phyloP scores from a whole-genome alignment of 2,888 invertebrate genomes.

The Drosophila pseudotakahashii region DNA sequence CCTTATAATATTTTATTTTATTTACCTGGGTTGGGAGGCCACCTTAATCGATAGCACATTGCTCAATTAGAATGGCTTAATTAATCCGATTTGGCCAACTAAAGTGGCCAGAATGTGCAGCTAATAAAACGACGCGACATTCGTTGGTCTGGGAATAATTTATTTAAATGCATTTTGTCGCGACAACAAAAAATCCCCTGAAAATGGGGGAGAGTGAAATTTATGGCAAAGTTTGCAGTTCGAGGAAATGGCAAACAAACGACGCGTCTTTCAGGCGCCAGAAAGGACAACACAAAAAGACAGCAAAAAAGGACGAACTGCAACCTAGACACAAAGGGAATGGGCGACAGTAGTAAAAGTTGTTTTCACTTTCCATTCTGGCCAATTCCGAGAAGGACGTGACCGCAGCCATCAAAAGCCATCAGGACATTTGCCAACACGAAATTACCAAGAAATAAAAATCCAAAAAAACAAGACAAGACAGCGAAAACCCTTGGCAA shows the following conservation, averaged over 20 bases:
- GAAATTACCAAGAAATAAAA: conserved; percentile 50
- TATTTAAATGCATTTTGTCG: conserved; percentile 84
- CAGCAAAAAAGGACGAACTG: conserved; percentile 47
- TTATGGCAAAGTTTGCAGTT: conserved; percentile 75
- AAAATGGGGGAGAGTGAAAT: conserved; percentile 49
- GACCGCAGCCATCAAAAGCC: conserved; percentile 63
- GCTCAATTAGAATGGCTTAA: conserved; percentile 16
- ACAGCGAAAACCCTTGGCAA: conserved; percentile 13
- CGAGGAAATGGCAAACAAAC: conserved; percentile 79
- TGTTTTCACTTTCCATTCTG: conserved; percentile 80
- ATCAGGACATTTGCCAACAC: conserved; percentile 42
- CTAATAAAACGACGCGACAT: conserved; percentile 81
- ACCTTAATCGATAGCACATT: conserved; percentile 26
- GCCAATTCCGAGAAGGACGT: conserved; percentile 70
- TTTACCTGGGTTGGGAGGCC: conserved; percentile 26
- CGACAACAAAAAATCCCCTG: conserved; percentile 63
- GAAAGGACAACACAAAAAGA: conserved; percentile 36
- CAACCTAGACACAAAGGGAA: conserved; percentile 44
- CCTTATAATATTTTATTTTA: conserved; percentile 22
- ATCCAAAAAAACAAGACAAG: conserved; percentile 1
- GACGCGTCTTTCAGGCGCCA: conserved; percentile 72
- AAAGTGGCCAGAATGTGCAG: conserved; percentile 33
- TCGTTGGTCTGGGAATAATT: conserved; percentile 74
- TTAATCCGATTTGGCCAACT: conserved; percentile 20
- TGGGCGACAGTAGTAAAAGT: conserved; percentile 74